These are phyloP conservation scores for Microtus montanus DNA, from an alignment of 2,113 vertebrate genomes.

Conservation along the genomic window DNA sequence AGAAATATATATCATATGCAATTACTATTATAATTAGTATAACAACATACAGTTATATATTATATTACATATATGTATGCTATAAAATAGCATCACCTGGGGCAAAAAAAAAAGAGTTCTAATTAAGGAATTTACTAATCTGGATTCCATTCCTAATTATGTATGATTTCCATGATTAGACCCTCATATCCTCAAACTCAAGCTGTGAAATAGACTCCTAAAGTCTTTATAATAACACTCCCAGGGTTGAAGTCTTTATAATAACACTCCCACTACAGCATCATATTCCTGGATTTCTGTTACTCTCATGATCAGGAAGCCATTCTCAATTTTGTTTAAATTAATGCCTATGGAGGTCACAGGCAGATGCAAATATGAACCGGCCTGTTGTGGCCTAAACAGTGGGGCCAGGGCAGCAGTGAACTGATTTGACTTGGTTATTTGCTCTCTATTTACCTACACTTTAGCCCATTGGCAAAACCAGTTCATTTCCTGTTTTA, in stretches of 20 bases:
- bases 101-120: constrained; percentile 12
- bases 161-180: neutral
- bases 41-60: neutral
- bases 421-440: constrained; percentile 3
- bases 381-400: neutral
- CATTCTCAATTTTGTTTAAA: constrained; percentile 22
- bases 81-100: neutral
- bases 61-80: neutral
- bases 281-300: neutral
- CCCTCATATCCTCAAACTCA: neutral
- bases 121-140: constrained; percentile 26
- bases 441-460: constrained; percentile 7
- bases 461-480: constrained; percentile 35
- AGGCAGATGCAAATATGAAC: neutral
- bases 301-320: neutral
- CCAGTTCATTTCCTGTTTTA: constrained; percentile 58
- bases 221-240: neutral
- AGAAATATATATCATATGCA: neutral
- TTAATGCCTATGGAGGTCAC: neutral
- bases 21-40: neutral
- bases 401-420: neutral
- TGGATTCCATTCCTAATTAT: neutral
- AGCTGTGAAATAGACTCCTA: neutral
- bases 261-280: neutral
- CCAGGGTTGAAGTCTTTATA: neutral